Percentiles rank a stretch among this genome's conserved stretches.
Conservation (phyloP, 2,888 invertebrate species). For the Drosophila hamatofila region DNA sequence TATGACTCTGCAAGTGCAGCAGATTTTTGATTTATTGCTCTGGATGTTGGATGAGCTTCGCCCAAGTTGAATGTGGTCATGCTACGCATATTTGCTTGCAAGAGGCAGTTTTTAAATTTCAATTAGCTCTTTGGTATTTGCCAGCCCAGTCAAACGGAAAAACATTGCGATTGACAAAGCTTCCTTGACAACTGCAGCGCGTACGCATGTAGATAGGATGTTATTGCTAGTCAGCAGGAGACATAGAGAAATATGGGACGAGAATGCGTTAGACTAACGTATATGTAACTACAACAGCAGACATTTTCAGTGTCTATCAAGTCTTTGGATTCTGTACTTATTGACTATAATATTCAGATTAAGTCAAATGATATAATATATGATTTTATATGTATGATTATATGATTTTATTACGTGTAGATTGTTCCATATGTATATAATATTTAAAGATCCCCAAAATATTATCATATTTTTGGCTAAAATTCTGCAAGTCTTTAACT, state of each 20-base stretch:
- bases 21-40: conserved; percentile 70
- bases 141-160: conserved; percentile 13
- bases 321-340: no score
- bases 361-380: no score
- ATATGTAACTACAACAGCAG: neutral
- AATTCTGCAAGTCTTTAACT: no score
- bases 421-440: no score
- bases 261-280: neutral
- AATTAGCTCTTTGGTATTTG: conserved; percentile 41
- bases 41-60: neutral
- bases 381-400: no score
- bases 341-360: no score
- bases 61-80: conserved; percentile 2
- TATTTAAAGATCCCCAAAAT: no score
- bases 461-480: no score
- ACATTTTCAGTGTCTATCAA: neutral
- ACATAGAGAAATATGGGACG: neutral
- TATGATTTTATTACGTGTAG: no score
- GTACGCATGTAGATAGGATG: conserved; percentile 3
- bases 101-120: conserved; percentile 27
- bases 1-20: conserved; percentile 46
- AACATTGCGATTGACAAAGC: conserved; percentile 9
- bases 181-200: neutral
- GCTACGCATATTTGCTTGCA: conserved; percentile 6
- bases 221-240: neutral